Conservation (phyloP, 2,888 invertebrate species). For the Drosophila peninsularis region DNA sequence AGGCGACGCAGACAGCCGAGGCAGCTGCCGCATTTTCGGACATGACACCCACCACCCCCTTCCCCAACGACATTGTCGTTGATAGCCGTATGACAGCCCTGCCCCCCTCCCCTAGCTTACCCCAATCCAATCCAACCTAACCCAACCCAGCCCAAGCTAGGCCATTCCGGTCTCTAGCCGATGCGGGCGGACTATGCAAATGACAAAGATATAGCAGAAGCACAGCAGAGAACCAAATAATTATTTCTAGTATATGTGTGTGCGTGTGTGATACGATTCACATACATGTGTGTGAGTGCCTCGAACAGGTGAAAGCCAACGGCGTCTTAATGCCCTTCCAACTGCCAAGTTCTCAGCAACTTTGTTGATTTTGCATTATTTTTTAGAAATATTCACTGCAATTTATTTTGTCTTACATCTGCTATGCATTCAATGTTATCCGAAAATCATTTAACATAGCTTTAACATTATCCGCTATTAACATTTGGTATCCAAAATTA, state of each 20-base stretch:
- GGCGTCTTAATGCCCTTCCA: constrained; percentile 17
- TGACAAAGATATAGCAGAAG: constrained; percentile 19
- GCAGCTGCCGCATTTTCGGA: constrained; percentile 37
- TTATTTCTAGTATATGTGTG: not conserved
- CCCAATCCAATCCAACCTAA: constrained; percentile 3
- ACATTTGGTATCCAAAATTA: not conserved
- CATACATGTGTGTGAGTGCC: not conserved
- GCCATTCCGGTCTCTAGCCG: constrained; percentile 8
- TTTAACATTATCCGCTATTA: not conserved
- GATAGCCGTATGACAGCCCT: not conserved
- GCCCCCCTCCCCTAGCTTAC: not conserved
- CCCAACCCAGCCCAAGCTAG: not conserved
- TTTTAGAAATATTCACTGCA: not conserved
- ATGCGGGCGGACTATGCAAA: constrained; percentile 42
- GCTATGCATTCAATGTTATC: not conserved
- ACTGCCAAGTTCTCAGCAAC: not conserved
- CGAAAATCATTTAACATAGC: not conserved
- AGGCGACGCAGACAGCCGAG: constrained; percentile 17
- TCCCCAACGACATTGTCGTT: not conserved
- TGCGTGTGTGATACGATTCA: not conserved
- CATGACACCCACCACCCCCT: constrained; percentile 6
- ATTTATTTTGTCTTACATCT: not conserved
- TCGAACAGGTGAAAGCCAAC: constrained; percentile 11
- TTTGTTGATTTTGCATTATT: not conserved
- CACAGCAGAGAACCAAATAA: constrained; percentile 5